A percentile compares a stretch with the other conserved stretches of the same genome.
Conservation (phyloP, 2,113 vertebrate species). For the Sarotherodon lohbergeri region DNA sequence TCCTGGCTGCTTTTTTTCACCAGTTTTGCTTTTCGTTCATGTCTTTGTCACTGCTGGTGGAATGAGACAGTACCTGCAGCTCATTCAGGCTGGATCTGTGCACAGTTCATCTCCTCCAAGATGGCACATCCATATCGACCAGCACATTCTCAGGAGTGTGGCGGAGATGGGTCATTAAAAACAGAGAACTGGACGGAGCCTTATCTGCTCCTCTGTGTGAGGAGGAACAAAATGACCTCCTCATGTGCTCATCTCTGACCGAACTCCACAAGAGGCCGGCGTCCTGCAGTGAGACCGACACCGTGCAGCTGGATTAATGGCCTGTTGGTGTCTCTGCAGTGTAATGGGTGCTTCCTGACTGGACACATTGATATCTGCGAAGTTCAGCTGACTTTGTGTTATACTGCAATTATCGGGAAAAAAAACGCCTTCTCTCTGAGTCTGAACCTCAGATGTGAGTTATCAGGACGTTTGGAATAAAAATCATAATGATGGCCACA, state of each 20-base stretch:
- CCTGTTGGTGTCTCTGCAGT: background rate
- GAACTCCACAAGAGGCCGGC: background rate
- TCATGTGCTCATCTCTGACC: background rate
- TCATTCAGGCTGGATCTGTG: background rate
- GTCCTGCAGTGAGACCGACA: background rate
- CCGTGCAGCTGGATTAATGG: background rate
- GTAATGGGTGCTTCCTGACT: background rate
- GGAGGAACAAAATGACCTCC: background rate
- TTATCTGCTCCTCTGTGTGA: background rate
- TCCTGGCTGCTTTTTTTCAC: background rate
- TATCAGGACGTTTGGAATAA: background rate
- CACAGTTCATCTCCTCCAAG: background rate
- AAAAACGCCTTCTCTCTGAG: background rate
- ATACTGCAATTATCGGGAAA: accelerated
- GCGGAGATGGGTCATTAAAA: background rate
- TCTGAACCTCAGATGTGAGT: background rate
- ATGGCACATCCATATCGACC: background rate
- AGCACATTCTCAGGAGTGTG: background rate
- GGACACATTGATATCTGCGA: background rate
- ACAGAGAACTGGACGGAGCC: background rate
- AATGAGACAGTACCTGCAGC: background rate
- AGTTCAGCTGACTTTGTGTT: background rate
- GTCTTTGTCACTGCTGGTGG: background rate
- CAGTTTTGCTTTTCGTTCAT: background rate
- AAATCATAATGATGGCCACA: background rate